Evolutionary conservation across 1,140 invertebrate species (phyloP), one percentile per base, ranked within the genome.

Genomic region (Neodiprion lecontei): DNA sequence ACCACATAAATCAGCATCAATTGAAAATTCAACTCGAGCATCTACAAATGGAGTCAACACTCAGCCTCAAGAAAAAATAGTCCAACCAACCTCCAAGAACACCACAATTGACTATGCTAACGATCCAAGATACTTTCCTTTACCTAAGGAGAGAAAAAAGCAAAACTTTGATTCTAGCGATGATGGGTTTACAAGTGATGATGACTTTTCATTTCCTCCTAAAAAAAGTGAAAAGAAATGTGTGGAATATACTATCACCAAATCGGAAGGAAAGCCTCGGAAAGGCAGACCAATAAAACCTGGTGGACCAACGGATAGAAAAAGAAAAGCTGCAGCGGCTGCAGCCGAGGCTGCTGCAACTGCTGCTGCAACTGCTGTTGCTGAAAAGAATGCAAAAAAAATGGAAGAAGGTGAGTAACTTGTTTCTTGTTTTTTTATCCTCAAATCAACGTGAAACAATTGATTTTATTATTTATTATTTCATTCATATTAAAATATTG

Each of bases 71-170:
- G 9, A 50, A 12, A 74, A 84, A 14, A 84, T 84, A 65, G 49
- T 75, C n/a, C 67, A 79, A 48, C 74, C 79, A 1, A 72, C 81
- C 11, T 53, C 78, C 3, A 83, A 88, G 67, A 80, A 79, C 28
- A 83, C 88, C 5, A 79, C 80, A 7, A 86, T 89, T 70, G 85
- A 87, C 78, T 87, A 87, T 79, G 82, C 89, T 75, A 88, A 94
- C 78, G 93, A 94, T 86, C 92, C 93, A 1, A 87, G 93, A 28
- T 94, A 94, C 81, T 94, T 93, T 84, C 92, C 92, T n/a, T 85
- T 93, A 71, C 92, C 92, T 40, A 94, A 94, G 79, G 92, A 93
- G 77, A 88, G 93, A 50, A 93, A 93, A 79, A 90, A 88, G 66
- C 86, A 91, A 73, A 91, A 90, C 77, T 93, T 92, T 73, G 92